Evolutionary conservation across 2,888 invertebrate genomes (phyloP).

Genomic region (Steromphala cineraria): DNA sequence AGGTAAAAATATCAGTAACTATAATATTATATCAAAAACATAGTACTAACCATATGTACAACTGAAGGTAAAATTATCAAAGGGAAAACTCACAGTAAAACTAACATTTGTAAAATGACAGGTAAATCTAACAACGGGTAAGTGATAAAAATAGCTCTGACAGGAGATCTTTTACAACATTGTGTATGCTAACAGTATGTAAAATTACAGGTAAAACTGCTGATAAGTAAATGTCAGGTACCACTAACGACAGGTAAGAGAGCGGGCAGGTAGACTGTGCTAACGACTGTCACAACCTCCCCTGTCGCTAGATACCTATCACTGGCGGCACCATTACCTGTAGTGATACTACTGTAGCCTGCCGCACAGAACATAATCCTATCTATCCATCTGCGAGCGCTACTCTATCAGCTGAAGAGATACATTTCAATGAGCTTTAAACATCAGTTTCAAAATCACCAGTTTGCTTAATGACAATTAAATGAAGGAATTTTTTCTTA

Average conservation of each 20-base stretch:
- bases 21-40: too few species aligned
- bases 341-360: not conserved
- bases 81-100: too few species aligned
- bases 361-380: not conserved
- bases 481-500: conserved; percentile 2
- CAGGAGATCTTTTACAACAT: too few species aligned
- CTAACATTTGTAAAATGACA: not conserved
- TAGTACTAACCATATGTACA: too few species aligned
- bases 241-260: too few species aligned
- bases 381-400: not conserved
- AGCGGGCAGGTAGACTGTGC: not conserved
- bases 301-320: not conserved
- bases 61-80: too few species aligned
- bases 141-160: too few species aligned
- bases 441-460: conserved; percentile 7
- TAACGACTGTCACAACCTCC: not conserved
- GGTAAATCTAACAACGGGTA: not conserved
- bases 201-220: too few species aligned
- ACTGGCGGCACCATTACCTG: not conserved
- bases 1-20: too few species aligned
- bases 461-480: conserved; percentile 13
- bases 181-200: too few species aligned
- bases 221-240: too few species aligned
- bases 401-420: not conserved
- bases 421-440: not conserved